phyloP scores from a whole-genome alignment of 2,113 vertebrate species.

The Maccullochella peelii region DNA sequence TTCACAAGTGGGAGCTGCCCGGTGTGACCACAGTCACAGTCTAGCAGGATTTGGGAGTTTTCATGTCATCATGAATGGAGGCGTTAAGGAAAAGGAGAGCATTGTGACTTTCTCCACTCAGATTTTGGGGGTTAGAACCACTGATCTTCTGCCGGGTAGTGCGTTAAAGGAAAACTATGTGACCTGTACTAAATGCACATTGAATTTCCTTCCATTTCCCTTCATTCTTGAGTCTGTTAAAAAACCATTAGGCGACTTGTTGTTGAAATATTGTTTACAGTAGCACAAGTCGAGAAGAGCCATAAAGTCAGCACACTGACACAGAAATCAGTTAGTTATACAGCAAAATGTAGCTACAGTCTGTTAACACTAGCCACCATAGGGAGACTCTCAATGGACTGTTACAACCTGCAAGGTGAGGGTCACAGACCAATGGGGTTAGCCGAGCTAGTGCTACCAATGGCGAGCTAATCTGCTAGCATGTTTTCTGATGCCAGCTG shows the following conservation, averaged over 20 bases:
- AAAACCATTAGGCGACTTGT: background rate
- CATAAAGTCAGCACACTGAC: background rate
- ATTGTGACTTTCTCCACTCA: slow-evolving; percentile 11
- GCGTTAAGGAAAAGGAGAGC: background rate
- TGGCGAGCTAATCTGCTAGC: background rate
- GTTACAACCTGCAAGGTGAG: background rate
- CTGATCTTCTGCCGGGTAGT: background rate
- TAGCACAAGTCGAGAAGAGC: background rate
- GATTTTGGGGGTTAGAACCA: background rate
- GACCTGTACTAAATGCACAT: background rate
- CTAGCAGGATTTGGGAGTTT: slow-evolving; percentile 3
- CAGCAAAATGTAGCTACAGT: background rate
- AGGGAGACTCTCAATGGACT: background rate
- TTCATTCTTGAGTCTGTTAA: background rate
- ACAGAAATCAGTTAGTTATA: background rate
- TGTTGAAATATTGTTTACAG: background rate
- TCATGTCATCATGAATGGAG: slow-evolving; percentile 1
- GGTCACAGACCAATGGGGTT: background rate
- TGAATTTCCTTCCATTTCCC: background rate
- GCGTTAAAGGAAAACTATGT: background rate
- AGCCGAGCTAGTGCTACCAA: background rate
- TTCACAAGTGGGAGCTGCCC: background rate
- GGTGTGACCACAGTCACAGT: background rate
- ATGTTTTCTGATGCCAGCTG: background rate
- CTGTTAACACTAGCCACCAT: background rate